A percentile compares a stretch with the other conserved stretches of the same genome.
Conservation (phyloP, 1,140 invertebrate genomes). For the Colletes latitarsis region DNA sequence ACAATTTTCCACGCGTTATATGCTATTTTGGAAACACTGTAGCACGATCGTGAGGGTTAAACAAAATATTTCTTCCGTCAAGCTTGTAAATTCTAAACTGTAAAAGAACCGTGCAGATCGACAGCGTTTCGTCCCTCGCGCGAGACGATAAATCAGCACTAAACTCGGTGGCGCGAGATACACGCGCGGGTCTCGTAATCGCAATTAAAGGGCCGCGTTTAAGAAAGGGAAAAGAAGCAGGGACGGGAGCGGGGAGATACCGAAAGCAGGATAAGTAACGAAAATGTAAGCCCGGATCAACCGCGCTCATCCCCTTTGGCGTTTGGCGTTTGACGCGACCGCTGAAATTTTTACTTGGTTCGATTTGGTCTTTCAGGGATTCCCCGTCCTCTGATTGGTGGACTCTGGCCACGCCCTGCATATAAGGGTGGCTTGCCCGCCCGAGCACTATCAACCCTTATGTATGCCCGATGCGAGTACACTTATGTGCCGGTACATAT, state of each 20-base stretch:
- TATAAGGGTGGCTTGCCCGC: slow-evolving; percentile 73
- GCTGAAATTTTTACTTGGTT: slow-evolving; percentile 77
- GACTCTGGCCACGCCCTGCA: slow-evolving; percentile 77
- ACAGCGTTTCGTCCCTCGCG: no score
- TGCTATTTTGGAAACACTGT: no score
- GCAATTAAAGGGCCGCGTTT: background rate
- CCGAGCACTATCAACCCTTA: slow-evolving; percentile 75
- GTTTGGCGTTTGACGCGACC: slow-evolving; percentile 74
- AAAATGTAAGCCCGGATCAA: slow-evolving; percentile 75
- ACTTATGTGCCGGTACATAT: slow-evolving; percentile 63
- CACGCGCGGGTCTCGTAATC: background rate
- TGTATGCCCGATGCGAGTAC: slow-evolving; percentile 69
- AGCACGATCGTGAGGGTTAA: no score
- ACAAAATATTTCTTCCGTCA: no score
- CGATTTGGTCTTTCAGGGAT: slow-evolving; percentile 74
- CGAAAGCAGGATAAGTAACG: slow-evolving; percentile 60
- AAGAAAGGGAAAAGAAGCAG: background rate
- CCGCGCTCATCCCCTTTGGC: slow-evolving; percentile 73
- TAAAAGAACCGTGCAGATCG: no score
- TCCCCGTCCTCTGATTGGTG: slow-evolving; percentile 73
- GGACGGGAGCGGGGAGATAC: background rate
- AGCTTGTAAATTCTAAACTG: no score
- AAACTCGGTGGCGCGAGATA: no score
- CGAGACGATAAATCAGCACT: no score
- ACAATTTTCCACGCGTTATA: no score